A percentile compares a stretch with the other conserved stretches of the same genome.
Conservation (phyloP, 2,797 vertebrate species). For the Cephalopachus bancanus region DNA sequence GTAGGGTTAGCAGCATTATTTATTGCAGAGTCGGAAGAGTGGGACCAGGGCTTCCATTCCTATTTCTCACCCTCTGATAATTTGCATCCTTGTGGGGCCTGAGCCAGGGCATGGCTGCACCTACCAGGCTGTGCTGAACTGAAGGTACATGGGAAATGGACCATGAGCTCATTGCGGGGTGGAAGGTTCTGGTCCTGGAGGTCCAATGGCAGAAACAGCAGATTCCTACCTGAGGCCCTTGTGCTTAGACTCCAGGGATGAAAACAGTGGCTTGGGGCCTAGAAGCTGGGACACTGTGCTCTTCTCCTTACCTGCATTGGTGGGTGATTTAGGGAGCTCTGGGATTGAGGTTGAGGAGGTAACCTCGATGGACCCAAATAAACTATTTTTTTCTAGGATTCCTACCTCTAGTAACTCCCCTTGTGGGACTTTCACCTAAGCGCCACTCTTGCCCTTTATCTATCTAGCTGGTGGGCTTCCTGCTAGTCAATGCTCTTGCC, state of each 20-base stretch:
- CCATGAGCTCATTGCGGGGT: not conserved
- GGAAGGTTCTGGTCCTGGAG: not conserved
- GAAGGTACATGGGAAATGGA: not conserved
- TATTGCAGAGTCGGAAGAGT: not conserved
- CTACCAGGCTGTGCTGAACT: not conserved
- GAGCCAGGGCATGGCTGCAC: not conserved
- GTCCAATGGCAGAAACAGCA: not conserved
- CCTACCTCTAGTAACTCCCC: not conserved
- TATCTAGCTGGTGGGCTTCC: slow-evolving; percentile 36
- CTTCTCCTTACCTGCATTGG: not conserved
- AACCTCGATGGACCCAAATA: not conserved
- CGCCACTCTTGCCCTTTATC: slow-evolving; percentile 85
- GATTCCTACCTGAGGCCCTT: not conserved
- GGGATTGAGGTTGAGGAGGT: not conserved
- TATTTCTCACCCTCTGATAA: not conserved
- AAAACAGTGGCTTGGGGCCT: not conserved
- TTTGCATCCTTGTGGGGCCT: not conserved
- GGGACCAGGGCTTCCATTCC: not conserved
- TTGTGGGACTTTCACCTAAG: not conserved
- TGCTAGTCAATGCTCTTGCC: slow-evolving; percentile 76
- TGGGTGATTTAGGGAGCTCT: not conserved
- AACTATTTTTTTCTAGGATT: slow-evolving; percentile 24
- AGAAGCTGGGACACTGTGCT: not conserved
- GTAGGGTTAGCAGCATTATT: not conserved
- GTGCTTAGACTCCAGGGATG: not conserved